Base-by-base conservation (phyloP, 2,797 vertebrate species). In the Steatocranus sp. region DNA sequence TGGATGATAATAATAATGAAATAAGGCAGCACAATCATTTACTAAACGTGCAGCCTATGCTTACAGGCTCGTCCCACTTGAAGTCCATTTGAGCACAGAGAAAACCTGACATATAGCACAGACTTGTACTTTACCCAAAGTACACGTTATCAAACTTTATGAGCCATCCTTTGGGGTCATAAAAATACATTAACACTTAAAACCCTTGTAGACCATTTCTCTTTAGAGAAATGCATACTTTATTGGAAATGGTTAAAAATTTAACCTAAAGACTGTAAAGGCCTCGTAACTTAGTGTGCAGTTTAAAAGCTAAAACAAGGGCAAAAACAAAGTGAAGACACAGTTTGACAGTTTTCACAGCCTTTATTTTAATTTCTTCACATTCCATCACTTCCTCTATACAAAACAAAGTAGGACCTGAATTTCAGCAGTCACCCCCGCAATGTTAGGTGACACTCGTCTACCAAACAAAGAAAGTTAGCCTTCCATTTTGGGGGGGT, bases 291-390 rank as follows among this genome's bases (percentile, higher is more conserved):
- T 34, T 6, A 17, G 4, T 5, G 36, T 66, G 38, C 66, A 70
- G 41, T 10, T 46, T 30, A 70, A 70, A 46, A 18, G 12, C 14
- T 43, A 17, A 68, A 11, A 68, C 36, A 70, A 5, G 3, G 6
- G 27, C 66, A 46, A 30, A 32, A 5, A 43, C 1, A 61, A 50
- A 15, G 30, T 18, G 25, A 5, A 78, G 14, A 83, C 14, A 75
- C 3, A 12, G 15, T 7, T 36, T 50, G 46, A 73, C 76, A 76
- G 56, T 85, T 80, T 34, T 70, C n/a, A 86, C 38, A 81, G 82
- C 81, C 81, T 94, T 95, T 93, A 94, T 93, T 94, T 88, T 58
- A 89, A 90, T 15, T 92, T 74, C 87, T 87, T 93, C 86, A 92
- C 89, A 92, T 84, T 83, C 81, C 49, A 79, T 58, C 61, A 83